Percentiles rank a stretch among this genome's conserved stretches.
phyloP scores from a whole-genome alignment of 2,797 vertebrate genomes.

The Crocidura indochinensis region DNA sequence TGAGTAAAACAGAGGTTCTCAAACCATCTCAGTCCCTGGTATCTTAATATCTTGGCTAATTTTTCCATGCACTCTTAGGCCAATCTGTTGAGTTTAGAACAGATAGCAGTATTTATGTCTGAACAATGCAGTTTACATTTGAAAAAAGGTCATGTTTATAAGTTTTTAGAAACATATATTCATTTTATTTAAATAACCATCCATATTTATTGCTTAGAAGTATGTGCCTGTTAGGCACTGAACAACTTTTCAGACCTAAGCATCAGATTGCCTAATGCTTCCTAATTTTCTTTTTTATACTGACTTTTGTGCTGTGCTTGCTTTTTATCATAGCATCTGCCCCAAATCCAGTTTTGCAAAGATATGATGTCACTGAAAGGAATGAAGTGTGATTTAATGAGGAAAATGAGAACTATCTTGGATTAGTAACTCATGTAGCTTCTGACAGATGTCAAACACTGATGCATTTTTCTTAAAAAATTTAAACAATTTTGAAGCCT shows the following conservation, averaged over 20 bases:
- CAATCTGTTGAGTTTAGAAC: constrained; percentile 52
- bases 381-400: constrained; percentile 50
- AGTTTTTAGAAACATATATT: constrained; percentile 60
- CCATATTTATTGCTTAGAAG: constrained; percentile 52
- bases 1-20: not conserved
- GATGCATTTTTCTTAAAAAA: constrained; percentile 60
- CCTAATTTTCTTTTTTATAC: constrained; percentile 65
- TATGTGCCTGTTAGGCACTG: constrained; percentile 43
- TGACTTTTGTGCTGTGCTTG: constrained; percentile 63
- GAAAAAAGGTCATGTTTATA: constrained; percentile 55
- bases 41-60: constrained; percentile 12
- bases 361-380: constrained; percentile 65
- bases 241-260: constrained; percentile 61
- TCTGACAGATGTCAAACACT: constrained; percentile 37
- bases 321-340: constrained; percentile 71
- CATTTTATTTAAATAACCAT: constrained; percentile 64
- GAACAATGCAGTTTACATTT: constrained; percentile 46
- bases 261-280: constrained; percentile 63
- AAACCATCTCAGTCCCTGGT: not conserved
- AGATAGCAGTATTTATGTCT: constrained; percentile 24
- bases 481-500: not conserved
- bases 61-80: not conserved
- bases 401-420: constrained; percentile 27
- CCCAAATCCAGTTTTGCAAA: constrained; percentile 69
- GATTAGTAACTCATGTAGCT: not conserved